Base-by-base conservation (phyloP, 2,888 invertebrate species). In the Oscheius sp. region DNA sequence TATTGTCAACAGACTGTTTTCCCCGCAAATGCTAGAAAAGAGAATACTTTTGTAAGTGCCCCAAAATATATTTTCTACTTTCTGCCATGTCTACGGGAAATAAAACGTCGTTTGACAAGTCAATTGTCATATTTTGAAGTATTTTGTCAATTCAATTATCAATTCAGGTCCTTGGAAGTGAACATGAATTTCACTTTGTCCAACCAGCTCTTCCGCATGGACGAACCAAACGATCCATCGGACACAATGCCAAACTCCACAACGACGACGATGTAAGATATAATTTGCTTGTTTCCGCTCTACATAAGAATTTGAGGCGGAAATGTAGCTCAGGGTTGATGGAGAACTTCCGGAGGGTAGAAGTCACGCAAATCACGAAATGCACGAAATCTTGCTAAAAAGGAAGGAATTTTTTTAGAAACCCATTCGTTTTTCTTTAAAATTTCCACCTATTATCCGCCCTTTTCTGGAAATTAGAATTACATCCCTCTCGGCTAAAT, bases 171-270 rank as follows among this genome's bases (percentile, higher is more conserved):
- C 89, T 95, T 84, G 93, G 93, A 63, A 93, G 94, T 56, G 91
- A 91, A 80, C 91, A 91, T 77, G 95, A 95, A 88, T 97, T 92
- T 89, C 95, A 97, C 87, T 96, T 97, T 88, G 90, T 94, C 67
- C 95, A 95, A 87, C 91, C 91, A 75, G 93, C 93, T n/a, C 89
- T 97, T 73, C 93, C 95, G 4, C 92, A 92, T 81, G 93, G 93
- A 36, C 90, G 97, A 68, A 91, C 92, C 70, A 92, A 93, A 85
- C 90, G 96, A 75, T 95, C 95, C 86, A 90, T 96, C 80, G 90
- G 92, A 17, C 95, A 97, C 87, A 92, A 92, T 78, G 90, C 95
- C 72, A 89, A 91, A 74, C 90, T 97, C 66, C 94, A 94, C 88
- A 91, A 92, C 68, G 94, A 97, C 87, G 95, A 95, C 44, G 88